Evolutionary conservation across 1,140 invertebrate genomes (phyloP), one percentile per base, ranked within the genome.

Genomic region (Achroia grisella): DNA sequence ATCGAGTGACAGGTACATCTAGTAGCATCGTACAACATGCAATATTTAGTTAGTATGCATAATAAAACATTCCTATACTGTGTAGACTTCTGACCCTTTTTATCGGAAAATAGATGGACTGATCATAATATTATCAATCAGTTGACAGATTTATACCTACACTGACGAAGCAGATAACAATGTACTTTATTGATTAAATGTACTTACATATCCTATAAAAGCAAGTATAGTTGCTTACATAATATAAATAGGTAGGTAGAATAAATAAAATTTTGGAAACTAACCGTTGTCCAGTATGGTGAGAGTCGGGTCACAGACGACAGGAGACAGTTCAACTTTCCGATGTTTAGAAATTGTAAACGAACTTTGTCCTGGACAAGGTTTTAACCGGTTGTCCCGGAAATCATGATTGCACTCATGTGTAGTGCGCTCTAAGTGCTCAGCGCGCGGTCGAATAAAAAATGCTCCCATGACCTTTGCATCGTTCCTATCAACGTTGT

Each of bases 321-420:
- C 78, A 9, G 78, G 78, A 29, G 72, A 66, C 23, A 84, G 63
- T 41, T 82, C 80, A 34, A 84, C 80, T 48, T 75, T 75, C 30
- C 74, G 55, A 56, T 84, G 80, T 41, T 70, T 80, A 17, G 77
- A 78, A 27, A 84, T 35, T 3, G 80, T 82, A 44, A 84, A 84
- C 10, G 79, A 78, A 13, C 78, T 80, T 44, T 74, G 66, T 4
- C 71, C 73, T 4, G 69, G 60, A 15, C 74, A 64, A 10, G 75
- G 58, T 47, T 81, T 83, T 30, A 77, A 54, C 50, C 83, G 63
- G 54, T 81, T 76, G 27, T 86, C 86, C 27, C 64, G 64, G 42
- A 82, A 81, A n/a, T 85, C 81, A 60, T 81, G 70, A 34, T 54
- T 70, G 46, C 70, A 79, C 46, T 82, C 78, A 44, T 73, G 55